Percentiles rank a stretch among this genome's conserved stretches.
Conservation (phyloP, 2,797 vertebrate genomes). For the Nasua narica region DNA sequence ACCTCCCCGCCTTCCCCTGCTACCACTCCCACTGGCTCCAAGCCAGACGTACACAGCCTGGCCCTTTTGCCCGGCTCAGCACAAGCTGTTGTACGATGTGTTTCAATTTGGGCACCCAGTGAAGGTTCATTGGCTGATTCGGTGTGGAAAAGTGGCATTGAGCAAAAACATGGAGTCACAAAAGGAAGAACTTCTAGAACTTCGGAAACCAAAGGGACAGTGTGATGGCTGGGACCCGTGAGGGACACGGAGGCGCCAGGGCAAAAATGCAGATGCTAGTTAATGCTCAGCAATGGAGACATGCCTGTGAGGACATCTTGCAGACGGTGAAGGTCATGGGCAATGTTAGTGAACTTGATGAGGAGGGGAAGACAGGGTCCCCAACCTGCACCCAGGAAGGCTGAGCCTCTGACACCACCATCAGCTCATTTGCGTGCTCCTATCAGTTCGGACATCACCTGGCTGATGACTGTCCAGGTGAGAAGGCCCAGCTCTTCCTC, state of each 20-base stretch:
- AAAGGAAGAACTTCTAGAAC: background rate
- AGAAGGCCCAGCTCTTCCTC: background rate
- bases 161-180: background rate
- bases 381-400: background rate
- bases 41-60: background rate
- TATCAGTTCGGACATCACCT: background rate
- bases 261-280: background rate
- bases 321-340: no score
- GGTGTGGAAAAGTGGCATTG: background rate
- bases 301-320: background rate
- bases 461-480: background rate
- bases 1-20: background rate
- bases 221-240: background rate
- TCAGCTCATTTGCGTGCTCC: no score
- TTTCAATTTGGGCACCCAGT: background rate
- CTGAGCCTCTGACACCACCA: background rate
- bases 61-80: background rate
- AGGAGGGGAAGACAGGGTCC: background rate
- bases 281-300: background rate
- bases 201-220: background rate
- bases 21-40: background rate
- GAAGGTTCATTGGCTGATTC: background rate
- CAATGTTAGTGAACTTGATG: background rate
- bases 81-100: background rate
- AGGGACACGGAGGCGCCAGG: background rate